Evolutionary conservation across 2,888 invertebrate genomes (phyloP).

Genomic region (Sphinx pinastri): DNA sequence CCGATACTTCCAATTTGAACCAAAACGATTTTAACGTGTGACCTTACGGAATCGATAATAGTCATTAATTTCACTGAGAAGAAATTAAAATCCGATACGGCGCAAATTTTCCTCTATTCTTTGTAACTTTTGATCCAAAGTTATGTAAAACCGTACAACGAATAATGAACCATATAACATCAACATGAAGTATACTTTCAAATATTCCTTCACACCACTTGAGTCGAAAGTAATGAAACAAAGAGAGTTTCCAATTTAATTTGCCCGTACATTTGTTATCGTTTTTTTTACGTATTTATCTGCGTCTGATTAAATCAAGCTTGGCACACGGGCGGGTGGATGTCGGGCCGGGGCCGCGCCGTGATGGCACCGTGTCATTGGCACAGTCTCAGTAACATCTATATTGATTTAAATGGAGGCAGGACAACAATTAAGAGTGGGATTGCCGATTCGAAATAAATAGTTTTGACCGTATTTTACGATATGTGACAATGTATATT

Average conservation of each 20-base stretch:
- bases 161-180: slow-evolving; percentile 38
- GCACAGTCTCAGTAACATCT: too few species aligned
- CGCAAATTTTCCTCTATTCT: slow-evolving; percentile 69
- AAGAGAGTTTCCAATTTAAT: slow-evolving; percentile 78
- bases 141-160: neutral
- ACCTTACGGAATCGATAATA: slow-evolving; percentile 62
- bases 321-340: too few species aligned
- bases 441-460: too few species aligned
- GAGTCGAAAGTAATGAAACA: slow-evolving; percentile 41
- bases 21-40: slow-evolving; percentile 65
- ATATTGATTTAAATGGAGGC: too few species aligned
- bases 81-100: slow-evolving; percentile 83
- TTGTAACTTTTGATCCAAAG: neutral
- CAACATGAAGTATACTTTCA: slow-evolving; percentile 26
- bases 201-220: slow-evolving; percentile 30
- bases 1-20: slow-evolving; percentile 41
- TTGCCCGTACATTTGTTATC: slow-evolving; percentile 76
- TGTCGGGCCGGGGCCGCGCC: too few species aligned
- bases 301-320: slow-evolving; percentile 74
- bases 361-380: too few species aligned
- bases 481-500: too few species aligned
- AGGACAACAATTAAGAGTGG: too few species aligned
- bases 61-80: slow-evolving; percentile 77
- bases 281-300: slow-evolving; percentile 75
- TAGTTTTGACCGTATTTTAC: too few species aligned